Conservation (phyloP, 2,888 invertebrate genomes). For the Camptogramma bilineatum region DNA sequence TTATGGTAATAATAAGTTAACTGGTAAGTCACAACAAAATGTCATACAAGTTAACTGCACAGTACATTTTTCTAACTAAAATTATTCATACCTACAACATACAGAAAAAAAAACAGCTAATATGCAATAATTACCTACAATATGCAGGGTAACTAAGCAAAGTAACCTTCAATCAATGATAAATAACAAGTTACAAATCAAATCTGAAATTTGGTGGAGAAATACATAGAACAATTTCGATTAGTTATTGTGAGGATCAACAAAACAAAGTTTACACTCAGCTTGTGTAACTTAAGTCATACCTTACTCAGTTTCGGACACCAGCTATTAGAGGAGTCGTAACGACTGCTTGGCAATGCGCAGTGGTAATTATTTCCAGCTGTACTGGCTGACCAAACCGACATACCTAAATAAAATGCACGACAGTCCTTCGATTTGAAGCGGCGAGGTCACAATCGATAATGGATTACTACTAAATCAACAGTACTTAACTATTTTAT, state of each 20-base stretch:
- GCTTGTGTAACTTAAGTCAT: conserved; percentile 57
- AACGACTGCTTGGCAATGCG: conserved; percentile 74
- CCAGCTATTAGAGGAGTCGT: conserved; percentile 77
- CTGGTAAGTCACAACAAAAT: conserved; percentile 22
- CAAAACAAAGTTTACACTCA: conserved; percentile 40
- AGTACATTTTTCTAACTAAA: not conserved
- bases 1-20: not conserved
- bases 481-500: conserved; percentile 21
- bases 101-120: not conserved
- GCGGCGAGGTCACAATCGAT: conserved; percentile 75
- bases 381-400: conserved; percentile 90
- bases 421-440: conserved; percentile 73
- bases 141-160: conserved; percentile 9
- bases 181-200: conserved; percentile 22
- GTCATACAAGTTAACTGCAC: conserved; percentile 1
- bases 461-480: conserved; percentile 3
- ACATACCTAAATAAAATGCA: conserved; percentile 86
- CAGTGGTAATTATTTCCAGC: conserved; percentile 83
- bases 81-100: not conserved
- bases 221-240: conserved; percentile 4
- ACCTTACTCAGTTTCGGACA: conserved; percentile 81
- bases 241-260: conserved; percentile 37
- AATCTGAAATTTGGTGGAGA: conserved; percentile 24
- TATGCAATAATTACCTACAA: not conserved
- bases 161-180: conserved; percentile 13